phyloP scores from a whole-genome alignment of 1,140 invertebrate species.

The Bactericera cockerelli region DNA sequence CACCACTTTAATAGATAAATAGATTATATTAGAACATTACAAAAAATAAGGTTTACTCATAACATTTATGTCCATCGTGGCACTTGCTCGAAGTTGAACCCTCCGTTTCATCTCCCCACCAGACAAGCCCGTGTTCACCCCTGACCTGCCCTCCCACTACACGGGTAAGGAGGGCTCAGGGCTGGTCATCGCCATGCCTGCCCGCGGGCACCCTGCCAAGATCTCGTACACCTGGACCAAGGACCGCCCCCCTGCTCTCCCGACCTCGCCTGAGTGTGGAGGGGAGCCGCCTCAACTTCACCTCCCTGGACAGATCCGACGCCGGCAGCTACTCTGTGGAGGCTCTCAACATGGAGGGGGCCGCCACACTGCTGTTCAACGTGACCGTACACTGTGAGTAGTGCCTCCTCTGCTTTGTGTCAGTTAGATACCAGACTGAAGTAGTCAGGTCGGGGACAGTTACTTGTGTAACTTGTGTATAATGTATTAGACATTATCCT shows the following conservation, averaged over 20 bases:
- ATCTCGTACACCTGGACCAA: conserved; percentile 78
- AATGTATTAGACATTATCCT: too few species aligned
- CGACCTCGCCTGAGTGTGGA: conserved; percentile 46
- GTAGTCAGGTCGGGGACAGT: too few species aligned
- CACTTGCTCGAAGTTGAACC: too few species aligned
- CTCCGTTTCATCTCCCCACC: conserved; percentile 21
- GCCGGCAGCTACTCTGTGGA: conserved; percentile 76
- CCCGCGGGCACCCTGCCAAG: conserved; percentile 64
- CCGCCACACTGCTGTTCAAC: conserved; percentile 58
- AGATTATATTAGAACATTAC: too few species aligned
- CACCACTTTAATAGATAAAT: too few species aligned
- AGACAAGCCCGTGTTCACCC: conserved; percentile 57
- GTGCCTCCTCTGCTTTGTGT: too few species aligned
- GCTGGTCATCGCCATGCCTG: conserved; percentile 58
- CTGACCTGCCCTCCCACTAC: conserved; percentile 35
- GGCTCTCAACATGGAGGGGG: conserved; percentile 76
- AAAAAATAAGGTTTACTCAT: too few species aligned
- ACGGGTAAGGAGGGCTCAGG: conserved; percentile 73
- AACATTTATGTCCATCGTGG: too few species aligned
- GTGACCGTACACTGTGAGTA: conserved; percentile 84
- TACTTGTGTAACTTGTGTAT: too few species aligned
- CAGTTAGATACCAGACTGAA: too few species aligned
- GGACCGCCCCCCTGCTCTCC: conserved; percentile 47
- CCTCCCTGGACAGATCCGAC: conserved; percentile 57
- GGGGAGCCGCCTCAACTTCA: conserved; percentile 69